Base-by-base conservation (phyloP, 2,797 vertebrate genomes). In the Naso thynnoides region DNA sequence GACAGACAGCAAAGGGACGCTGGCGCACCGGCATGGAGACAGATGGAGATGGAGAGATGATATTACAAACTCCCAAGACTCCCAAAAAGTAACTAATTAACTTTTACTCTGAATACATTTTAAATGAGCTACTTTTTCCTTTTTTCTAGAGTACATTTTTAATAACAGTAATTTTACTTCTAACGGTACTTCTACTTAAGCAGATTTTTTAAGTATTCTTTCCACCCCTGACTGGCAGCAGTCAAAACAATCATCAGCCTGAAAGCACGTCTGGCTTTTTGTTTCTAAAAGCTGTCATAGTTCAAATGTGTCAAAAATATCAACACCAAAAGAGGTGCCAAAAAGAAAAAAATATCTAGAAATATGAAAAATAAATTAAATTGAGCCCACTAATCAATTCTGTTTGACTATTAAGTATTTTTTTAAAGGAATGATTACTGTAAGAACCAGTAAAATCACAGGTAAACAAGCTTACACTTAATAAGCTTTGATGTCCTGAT, bases 401-500 rank as follows among this genome's bases (percentile, higher is more conserved):
- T 21, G 23, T 2, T 42, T 33, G 21, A 41, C 29, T 5, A 16
- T 21, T 48, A 26, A 41, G 44, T 58, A 10, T 21, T 49, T 8
- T 60, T 64, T n/a, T 4, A 19, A 8, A 3, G 21, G 57, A 66
- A 69, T 6, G 3, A 52, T 59, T 36, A 8, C 19, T 4, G 10
- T 31, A 5, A 39, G 31, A 27, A 19, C 6, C 38, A 56, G 36
- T 56, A 15, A 58, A 45, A 42, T 65, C 26, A 54, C 45, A 29
- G 11, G 21, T 14, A 23, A 60, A 47, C 36, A 36, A 10, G 45
- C n/a, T 55, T 16, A 23, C 5, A 44, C 41, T 47, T 3, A 24
- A 38, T 18, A 67, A 31, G 53, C 53, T 63, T 53, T 66, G 21
- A 59, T 57, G 49, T 74, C 56, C 36, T 55, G 1, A 58, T 68